A percentile compares a stretch with the other conserved stretches of the same genome.
Conservation (phyloP, 1,140 invertebrate genomes). For the Cyclina sinensis region DNA sequence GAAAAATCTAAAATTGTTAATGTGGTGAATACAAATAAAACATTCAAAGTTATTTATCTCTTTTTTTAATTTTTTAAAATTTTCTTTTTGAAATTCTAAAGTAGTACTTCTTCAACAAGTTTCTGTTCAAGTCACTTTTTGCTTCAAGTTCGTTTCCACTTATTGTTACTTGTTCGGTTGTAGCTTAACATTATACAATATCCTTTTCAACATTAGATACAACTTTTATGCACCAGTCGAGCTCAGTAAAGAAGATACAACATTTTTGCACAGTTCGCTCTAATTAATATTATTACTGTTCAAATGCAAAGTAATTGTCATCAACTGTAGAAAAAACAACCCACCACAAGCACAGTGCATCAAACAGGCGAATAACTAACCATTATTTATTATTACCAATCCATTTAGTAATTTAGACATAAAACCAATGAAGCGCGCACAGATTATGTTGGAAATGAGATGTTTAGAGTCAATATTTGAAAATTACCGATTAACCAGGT, state of each 20-base stretch:
- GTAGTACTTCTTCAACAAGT: too few relatives aligned
- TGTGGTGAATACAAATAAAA: too few relatives aligned
- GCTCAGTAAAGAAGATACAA: neutral
- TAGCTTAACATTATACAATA: too few relatives aligned
- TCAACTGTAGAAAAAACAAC: neutral
- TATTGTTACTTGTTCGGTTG: too few relatives aligned
- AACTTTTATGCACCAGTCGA: too few relatives aligned
- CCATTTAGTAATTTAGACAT: conserved; percentile 43
- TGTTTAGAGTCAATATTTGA: conserved; percentile 52
- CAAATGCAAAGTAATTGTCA: conserved; percentile 25
- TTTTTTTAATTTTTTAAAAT: too few relatives aligned
- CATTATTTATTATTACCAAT: conserved; percentile 37
- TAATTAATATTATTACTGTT: conserved; percentile 16
- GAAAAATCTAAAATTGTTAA: too few relatives aligned
- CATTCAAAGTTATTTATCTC: too few relatives aligned
- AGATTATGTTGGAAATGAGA: conserved; percentile 37
- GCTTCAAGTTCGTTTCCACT: too few relatives aligned
- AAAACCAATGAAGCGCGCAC: conserved; percentile 20
- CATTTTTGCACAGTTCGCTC: neutral
- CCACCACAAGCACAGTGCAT: conserved; percentile 8
- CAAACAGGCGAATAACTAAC: conserved; percentile 16
- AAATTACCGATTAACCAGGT: conserved; percentile 49
- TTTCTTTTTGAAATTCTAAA: too few relatives aligned
- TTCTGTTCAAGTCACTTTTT: too few relatives aligned
- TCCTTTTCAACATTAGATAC: too few relatives aligned